Evolutionary conservation across 2,888 invertebrate genomes (phyloP).

Genomic region (Amphipoea oculea): DNA sequence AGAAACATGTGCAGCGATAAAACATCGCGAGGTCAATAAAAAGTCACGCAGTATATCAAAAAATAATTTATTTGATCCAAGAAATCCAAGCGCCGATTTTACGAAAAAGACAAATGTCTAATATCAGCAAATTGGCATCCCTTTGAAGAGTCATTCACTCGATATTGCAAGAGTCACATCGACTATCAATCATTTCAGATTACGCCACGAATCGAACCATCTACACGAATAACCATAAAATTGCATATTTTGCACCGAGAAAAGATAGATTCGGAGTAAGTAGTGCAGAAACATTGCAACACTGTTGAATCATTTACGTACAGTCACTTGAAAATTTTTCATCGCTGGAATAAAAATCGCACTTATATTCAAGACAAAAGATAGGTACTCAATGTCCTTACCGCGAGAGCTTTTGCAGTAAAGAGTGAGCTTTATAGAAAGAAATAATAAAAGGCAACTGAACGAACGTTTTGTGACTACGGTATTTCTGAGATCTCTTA

Average conservation of each 20-base stretch:
- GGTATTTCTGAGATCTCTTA: conserved; percentile 74
- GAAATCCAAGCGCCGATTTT: conserved; percentile 43
- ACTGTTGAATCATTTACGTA: conserved; percentile 79
- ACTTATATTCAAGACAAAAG: conserved; percentile 76
- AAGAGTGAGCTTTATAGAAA: conserved; percentile 69
- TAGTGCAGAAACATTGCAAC: conserved; percentile 79
- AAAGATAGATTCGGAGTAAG: conserved; percentile 80
- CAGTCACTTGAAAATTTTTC: conserved; percentile 72
- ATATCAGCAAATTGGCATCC: conserved; percentile 74
- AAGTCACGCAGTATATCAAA: conserved; percentile 40
- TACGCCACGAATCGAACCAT: conserved; percentile 82
- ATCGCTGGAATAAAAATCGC: conserved; percentile 73
- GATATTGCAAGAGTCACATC: conserved; percentile 77
- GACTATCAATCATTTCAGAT: conserved; percentile 83
- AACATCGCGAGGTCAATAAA: conserved; percentile 61
- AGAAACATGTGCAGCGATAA: conserved; percentile 69
- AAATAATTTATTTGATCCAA: conserved; percentile 17
- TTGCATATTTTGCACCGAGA: conserved; percentile 81
- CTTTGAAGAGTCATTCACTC: conserved; percentile 77
- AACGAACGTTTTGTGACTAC: conserved; percentile 72
- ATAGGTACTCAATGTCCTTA: conserved; percentile 72
- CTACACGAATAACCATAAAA: conserved; percentile 82
- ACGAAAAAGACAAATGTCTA: conserved; percentile 62
- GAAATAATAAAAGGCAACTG: conserved; percentile 73
- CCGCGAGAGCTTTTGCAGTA: conserved; percentile 69